phyloP scores from a whole-genome alignment of 1,140 invertebrate species.

The Aphelenchoides fujianensis region DNA sequence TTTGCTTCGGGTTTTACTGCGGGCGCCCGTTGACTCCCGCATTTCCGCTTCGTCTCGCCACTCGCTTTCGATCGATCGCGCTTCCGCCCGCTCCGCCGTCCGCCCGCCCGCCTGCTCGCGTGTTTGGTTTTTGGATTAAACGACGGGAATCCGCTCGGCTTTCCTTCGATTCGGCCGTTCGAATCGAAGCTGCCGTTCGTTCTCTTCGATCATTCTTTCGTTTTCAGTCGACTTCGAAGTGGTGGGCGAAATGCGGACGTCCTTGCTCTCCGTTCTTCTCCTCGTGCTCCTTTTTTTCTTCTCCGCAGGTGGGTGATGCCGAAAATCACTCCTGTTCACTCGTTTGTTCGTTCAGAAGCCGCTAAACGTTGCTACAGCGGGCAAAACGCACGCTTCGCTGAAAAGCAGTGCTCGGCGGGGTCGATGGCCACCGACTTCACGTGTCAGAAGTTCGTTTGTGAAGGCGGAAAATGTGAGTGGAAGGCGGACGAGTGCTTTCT shows the following conservation, averaged over 20 bases:
- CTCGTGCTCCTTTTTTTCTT: neutral
- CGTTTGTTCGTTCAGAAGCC: constrained; percentile 23
- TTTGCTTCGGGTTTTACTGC: no score
- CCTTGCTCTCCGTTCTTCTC: neutral
- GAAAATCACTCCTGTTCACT: no score
- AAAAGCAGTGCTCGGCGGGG: constrained; percentile 41
- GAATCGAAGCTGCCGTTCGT: no score
- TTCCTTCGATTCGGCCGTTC: no score
- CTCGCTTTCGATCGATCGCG: no score
- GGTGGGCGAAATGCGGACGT: neutral
- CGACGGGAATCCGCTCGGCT: no score
- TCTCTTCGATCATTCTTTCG: no score
- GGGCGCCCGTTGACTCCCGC: no score
- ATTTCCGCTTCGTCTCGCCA: no score
- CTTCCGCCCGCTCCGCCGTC: no score
- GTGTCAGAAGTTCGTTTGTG: constrained; percentile 43
- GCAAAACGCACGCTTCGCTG: constrained; percentile 36
- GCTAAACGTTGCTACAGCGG: constrained; percentile 39
- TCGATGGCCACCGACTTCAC: constrained; percentile 28
- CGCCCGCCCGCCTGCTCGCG: no score
- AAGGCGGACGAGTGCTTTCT: neutral
- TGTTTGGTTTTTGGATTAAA: neutral
- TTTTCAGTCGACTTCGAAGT: no score
- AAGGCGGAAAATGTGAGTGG: constrained; percentile 39
- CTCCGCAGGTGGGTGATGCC: neutral